phyloP scores from a whole-genome alignment of 2,797 vertebrate genomes.

The Crypturellus tataupa region DNA sequence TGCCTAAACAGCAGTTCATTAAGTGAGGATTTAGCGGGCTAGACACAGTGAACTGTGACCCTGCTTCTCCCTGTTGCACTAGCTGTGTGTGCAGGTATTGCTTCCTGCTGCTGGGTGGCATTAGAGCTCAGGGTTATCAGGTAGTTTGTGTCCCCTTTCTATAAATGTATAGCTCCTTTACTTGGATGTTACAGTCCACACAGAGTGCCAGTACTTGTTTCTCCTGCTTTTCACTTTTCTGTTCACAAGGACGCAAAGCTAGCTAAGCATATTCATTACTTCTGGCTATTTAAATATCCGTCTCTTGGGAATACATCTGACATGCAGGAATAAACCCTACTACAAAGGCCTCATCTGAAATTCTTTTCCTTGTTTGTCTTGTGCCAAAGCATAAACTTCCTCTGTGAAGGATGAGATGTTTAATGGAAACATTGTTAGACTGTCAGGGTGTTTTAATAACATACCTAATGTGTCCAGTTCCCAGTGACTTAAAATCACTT shows the following conservation, averaged over 20 bases:
- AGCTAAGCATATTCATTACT: background rate
- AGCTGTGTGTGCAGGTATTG: accelerated
- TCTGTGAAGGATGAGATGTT: slow-evolving; percentile 60
- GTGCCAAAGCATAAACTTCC: slow-evolving; percentile 62
- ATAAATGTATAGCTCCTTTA: background rate
- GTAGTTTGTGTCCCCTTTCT: background rate
- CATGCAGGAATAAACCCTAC: slow-evolving; percentile 16
- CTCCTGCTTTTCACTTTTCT: background rate
- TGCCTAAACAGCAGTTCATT: background rate
- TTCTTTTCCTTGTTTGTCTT: slow-evolving; percentile 53
- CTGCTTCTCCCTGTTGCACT: background rate
- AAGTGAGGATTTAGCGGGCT: background rate
- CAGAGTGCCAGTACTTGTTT: background rate
- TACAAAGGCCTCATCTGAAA: slow-evolving; percentile 52
- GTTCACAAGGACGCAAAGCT: background rate
- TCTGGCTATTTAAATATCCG: slow-evolving; percentile 11
- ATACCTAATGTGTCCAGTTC: slow-evolving; percentile 49
- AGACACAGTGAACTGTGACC: background rate
- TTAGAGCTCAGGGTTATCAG: background rate
- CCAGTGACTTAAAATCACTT: background rate
- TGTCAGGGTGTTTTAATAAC: slow-evolving; percentile 61
- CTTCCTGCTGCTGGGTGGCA: background rate
- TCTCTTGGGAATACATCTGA: slow-evolving; percentile 24
- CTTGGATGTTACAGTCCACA: background rate
- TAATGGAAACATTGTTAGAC: slow-evolving; percentile 57